Evolutionary conservation across 2,888 invertebrate genomes (phyloP).

Genomic region (Zele albiditarsus): DNA sequence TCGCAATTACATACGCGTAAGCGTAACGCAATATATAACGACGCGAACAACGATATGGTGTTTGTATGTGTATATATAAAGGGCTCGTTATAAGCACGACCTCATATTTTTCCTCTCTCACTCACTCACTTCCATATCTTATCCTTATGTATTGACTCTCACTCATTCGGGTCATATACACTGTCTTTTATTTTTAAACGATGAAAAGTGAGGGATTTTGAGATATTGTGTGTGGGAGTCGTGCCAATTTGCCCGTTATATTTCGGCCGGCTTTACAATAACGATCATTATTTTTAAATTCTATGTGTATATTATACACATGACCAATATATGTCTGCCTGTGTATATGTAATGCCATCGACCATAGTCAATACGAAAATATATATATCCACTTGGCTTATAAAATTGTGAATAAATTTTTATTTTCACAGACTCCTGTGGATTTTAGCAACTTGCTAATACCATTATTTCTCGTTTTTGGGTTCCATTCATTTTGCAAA

Average conservation of each 20-base stretch:
- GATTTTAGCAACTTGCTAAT: conserved; percentile 38
- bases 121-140: background rate
- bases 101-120: conserved; percentile 1
- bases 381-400: background rate
- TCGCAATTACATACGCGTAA: conserved; percentile 70
- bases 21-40: conserved; percentile 69
- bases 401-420: background rate
- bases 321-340: background rate
- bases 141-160: background rate
- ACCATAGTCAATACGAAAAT: background rate
- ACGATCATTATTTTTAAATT: conserved; percentile 43
- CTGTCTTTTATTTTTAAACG: background rate
- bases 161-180: background rate
- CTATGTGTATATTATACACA: background rate
- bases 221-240: conserved; percentile 64
- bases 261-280: conserved; percentile 62
- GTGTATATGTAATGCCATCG: background rate
- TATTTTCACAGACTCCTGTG: conserved; percentile 22
- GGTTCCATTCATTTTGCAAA: conserved; percentile 12
- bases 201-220: conserved; percentile 21
- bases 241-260: conserved; percentile 67
- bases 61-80: conserved; percentile 50
- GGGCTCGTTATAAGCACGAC: conserved; percentile 62
- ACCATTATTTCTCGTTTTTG: background rate
- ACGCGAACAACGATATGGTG: conserved; percentile 51